Evolutionary conservation across 2,797 vertebrate genomes (phyloP).

Genomic region (Peromyscus nudipes): DNA sequence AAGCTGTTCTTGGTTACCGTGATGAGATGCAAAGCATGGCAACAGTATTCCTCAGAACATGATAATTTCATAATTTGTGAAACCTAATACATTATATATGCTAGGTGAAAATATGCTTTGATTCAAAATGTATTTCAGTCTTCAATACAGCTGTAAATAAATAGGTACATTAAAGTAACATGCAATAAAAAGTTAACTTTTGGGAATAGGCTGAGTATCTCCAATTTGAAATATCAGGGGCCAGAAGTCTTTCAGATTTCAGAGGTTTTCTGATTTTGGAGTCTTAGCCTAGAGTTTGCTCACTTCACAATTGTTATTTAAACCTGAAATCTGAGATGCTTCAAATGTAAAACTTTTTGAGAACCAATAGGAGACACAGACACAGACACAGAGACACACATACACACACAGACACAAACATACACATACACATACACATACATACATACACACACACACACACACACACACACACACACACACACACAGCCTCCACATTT

Average conservation of each 20-base stretch:
- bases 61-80: not conserved
- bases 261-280: not conserved
- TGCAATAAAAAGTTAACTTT: not conserved
- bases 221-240: not conserved
- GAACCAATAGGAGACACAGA: not conserved
- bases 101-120: not conserved
- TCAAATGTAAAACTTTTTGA: not conserved
- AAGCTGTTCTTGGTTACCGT: slow-evolving; percentile 45
- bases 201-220: not conserved
- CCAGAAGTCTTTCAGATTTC: not conserved
- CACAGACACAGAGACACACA: not conserved
- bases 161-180: not conserved
- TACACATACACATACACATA: too few species aligned
- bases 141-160: slow-evolving; percentile 11
- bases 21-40: slow-evolving; percentile 22
- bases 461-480: too few species aligned
- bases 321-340: not conserved
- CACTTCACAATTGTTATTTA: not conserved
- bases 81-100: not conserved
- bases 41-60: not conserved
- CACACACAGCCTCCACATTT: not conserved
- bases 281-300: not conserved
- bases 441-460: not conserved
- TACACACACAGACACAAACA: too few species aligned
- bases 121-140: slow-evolving; percentile 35